Evolutionary conservation across 2,888 invertebrate species (phyloP).

Genomic region (Stenodema calcarata): DNA sequence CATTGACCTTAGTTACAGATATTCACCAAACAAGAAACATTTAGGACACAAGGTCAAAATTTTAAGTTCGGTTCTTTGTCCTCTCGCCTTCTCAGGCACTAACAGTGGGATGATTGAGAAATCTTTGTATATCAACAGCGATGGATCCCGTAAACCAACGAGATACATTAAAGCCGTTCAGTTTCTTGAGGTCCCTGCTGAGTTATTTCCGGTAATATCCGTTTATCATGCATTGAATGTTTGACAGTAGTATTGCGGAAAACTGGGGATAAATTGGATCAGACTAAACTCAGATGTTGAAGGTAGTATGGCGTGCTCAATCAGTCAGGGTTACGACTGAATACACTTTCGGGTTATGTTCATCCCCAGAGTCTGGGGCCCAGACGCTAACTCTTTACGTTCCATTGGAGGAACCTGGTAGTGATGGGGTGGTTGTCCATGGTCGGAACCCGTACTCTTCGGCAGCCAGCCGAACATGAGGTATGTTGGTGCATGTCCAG

Average conservation of each 20-base stretch:
- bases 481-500: too few species aligned
- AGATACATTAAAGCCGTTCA: slow-evolving; percentile 3
- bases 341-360: too few species aligned
- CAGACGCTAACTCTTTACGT: too few species aligned
- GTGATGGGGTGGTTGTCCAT: too few species aligned
- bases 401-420: too few species aligned
- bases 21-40: not conserved
- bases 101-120: not conserved
- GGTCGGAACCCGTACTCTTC: too few species aligned
- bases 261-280: too few species aligned
- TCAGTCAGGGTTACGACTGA: too few species aligned
- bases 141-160: not conserved
- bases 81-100: not conserved
- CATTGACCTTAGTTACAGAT: not conserved
- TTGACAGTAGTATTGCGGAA: not conserved
- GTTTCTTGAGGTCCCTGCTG: not conserved
- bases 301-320: too few species aligned
- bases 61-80: not conserved
- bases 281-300: too few species aligned
- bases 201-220: not conserved
- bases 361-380: too few species aligned
- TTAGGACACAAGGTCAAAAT: not conserved
- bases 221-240: not conserved
- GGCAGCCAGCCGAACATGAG: too few species aligned
- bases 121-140: not conserved